Evolutionary conservation across 1,140 invertebrate genomes (phyloP), one percentile per base, ranked within the genome.

Genomic region (Drosophila setifemur): DNA sequence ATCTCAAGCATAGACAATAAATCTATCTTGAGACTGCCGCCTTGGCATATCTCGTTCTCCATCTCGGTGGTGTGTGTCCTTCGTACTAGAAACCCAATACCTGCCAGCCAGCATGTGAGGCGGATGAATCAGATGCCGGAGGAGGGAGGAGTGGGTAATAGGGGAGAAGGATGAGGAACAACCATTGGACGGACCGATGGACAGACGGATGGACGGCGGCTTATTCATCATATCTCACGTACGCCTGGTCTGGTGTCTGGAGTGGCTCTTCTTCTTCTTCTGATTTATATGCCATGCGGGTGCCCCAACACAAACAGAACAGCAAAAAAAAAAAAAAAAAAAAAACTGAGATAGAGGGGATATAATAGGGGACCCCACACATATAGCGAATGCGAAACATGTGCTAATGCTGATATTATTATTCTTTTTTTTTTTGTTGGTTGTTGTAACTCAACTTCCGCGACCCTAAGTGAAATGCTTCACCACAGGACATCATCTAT

Each of bases 191-290:
- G 55, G 55, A 40, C 50, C 18, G 21, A 12, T n/a, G 29, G 29
- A 33, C 29, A 33, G n/a, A 0, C 29, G 21, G n/a, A n/a, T 23
- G 21, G 21, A 23, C 21, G 2, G 35, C 33, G 49, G 52, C 18
- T 61, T 61, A 73, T 73, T 73, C 69, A 73, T 73, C 70, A 73
- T 73, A 73, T 66, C 70, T 66, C 70, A 74, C 70, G 71, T 71
- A 71, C 64, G 60, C 29, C n/a, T n/a, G n/a, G 55, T 19, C 39
- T 21, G 53, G 48, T 61, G 60, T 61, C 57, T 61, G 57, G 57
- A 61, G 57, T 58, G 19, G 31, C 57, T 37, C 57, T 37, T 64
- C 31, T 48, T 64, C 31, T 48, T 43, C 16, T 43, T 14, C 53
- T 45, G 39, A 70, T 76, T 73, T 58, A 31, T 73, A 67, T 74